Base-by-base conservation (phyloP, 2,113 vertebrate species). In the Catharus minimus region DNA sequence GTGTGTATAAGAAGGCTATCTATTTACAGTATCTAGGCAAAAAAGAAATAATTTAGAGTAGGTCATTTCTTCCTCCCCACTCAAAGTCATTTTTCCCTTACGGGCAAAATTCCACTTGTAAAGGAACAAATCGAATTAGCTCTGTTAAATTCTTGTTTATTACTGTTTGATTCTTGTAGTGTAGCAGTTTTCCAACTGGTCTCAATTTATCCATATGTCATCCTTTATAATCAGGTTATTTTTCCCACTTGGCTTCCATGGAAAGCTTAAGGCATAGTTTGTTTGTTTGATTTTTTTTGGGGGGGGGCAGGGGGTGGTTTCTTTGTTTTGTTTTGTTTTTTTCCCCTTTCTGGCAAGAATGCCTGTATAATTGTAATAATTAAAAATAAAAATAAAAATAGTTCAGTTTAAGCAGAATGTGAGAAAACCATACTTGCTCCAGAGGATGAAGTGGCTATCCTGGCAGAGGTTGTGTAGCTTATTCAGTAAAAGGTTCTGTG, bases 51-150 rank as follows among this genome's bases (percentile, higher is more conserved):
- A 52, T 65, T 72, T 56, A 44, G 55, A 75, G 16, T 26, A 82
- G 79, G 58, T 82, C 67, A 62, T 87, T 89, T 23, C 18, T 1
- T 89, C 27, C 33, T 75, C 32, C 14, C 24, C 11, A 17, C 13
- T 93, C 58, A 82, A 82, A 80, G 66, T 36, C 1, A 65, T 72
- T 93, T 86, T 92, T 81, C 83, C 81, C 61, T 86, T 71, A 49
- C 1, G 0, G 61, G 75, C 60, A 77, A 67, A 91, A 91, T 92
- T 92, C 47, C 41, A 44, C 27, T 91, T 1, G 0, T 69, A 85
- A 82, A 36, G 50, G 53, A 74, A 74, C 50, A 89, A 92, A 86
- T 88, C 32, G 43, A 73, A 52, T 66, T 73, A 88, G 22, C 27
- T 73, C 65, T 85, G 38, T 65, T 80, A 69, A 69, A 64, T 91